Conservation (phyloP, 2,888 invertebrate species). For the Palloptera scutellata region DNA sequence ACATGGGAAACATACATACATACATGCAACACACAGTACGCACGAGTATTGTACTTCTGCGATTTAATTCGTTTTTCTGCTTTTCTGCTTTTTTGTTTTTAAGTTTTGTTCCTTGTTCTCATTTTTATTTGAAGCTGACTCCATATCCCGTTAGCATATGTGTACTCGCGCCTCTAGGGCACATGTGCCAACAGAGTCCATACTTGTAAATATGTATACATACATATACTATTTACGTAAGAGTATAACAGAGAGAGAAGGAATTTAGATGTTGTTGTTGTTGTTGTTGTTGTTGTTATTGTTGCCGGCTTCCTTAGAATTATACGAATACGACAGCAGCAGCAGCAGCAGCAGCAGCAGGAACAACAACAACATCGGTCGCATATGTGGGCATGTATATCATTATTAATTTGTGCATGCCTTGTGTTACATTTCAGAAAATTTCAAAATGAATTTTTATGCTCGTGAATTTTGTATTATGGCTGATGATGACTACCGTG, state of each 20-base stretch:
- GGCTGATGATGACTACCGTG: conserved; percentile 14
- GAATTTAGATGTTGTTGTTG: background rate
- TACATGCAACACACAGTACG: background rate
- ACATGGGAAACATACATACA: background rate
- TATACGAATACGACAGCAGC: background rate
- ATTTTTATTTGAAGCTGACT: background rate
- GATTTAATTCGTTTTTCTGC: background rate
- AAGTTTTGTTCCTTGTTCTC: background rate
- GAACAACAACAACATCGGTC: background rate
- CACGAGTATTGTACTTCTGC: background rate
- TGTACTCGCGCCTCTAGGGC: background rate
- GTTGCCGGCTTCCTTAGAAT: conserved; percentile 21
- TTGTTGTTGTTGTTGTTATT: conserved; percentile 30
- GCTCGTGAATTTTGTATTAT: conserved; percentile 40
- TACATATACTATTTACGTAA: background rate
- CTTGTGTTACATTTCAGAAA: conserved; percentile 42
- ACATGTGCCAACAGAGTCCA: background rate
- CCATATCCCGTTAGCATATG: conserved; percentile 1
- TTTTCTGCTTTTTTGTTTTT: background rate
- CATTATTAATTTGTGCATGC: conserved; percentile 51
- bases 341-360: background rate
- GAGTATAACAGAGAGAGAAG: background rate
- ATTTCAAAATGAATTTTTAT: conserved; percentile 48
- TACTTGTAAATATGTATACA: background rate
- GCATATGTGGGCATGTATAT: conserved; percentile 7